phyloP scores from a whole-genome alignment of 2,888 invertebrate genomes.

The Thysanoteuthis rhombus region DNA sequence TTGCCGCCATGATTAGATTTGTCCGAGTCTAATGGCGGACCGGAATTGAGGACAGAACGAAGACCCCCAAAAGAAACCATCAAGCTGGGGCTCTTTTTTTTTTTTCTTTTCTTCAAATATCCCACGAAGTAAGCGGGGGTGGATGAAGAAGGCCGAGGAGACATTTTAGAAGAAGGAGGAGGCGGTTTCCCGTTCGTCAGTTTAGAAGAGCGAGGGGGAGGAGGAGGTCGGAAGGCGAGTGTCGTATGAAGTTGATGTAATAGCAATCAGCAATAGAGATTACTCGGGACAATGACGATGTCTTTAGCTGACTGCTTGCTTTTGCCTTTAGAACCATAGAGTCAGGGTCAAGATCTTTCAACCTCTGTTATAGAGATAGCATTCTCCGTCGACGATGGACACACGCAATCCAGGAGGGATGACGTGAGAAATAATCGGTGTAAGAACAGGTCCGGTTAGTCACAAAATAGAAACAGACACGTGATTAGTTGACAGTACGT shows the following conservation, averaged over 20 bases:
- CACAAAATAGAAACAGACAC: too few species aligned
- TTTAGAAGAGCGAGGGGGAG: background rate
- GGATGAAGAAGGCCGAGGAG: background rate
- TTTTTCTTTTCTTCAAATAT: background rate
- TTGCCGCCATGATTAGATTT: background rate
- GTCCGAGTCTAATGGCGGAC: background rate
- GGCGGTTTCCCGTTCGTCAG: background rate
- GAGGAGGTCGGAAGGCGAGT: background rate
- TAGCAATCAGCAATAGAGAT: background rate
- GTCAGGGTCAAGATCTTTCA: background rate
- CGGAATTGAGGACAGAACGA: background rate
- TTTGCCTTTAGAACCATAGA: background rate
- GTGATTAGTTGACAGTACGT: too few species aligned
- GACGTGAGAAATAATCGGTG: background rate
- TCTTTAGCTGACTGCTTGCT: background rate
- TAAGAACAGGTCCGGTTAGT: too few species aligned
- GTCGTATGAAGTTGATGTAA: background rate
- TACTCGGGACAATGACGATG: background rate
- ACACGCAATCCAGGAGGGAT: background rate
- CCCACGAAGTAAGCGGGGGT: background rate
- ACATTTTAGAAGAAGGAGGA: background rate
- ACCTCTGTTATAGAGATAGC: background rate
- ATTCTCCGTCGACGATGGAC: background rate
- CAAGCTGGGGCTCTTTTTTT: background rate
- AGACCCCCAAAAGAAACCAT: background rate